Evolutionary conservation across 1,140 invertebrate genomes (phyloP).

Genomic region (Dendroctonus valens): DNA sequence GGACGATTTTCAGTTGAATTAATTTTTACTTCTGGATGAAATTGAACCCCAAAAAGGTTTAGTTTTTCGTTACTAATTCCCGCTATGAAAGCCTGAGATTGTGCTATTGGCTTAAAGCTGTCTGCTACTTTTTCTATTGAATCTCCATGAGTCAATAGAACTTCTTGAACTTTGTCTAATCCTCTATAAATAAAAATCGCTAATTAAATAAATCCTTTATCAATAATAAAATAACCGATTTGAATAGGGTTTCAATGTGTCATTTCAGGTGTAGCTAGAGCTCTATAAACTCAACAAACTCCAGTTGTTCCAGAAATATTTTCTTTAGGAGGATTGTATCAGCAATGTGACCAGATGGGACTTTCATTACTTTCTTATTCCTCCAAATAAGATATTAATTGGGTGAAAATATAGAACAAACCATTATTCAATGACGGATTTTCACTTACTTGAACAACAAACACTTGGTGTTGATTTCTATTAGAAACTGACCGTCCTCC

Average conservation of each 20-base stretch:
- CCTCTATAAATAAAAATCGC: slow-evolving; percentile 60
- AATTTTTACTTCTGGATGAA: slow-evolving; percentile 77
- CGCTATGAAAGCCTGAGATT: slow-evolving; percentile 80
- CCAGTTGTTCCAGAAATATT: slow-evolving; percentile 23
- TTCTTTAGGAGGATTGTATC: slow-evolving; percentile 24
- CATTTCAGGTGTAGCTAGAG: slow-evolving; percentile 19
- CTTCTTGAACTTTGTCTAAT: slow-evolving; percentile 81
- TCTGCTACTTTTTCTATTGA: slow-evolving; percentile 89
- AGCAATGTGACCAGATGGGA: slow-evolving; percentile 1
- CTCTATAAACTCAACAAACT: slow-evolving; percentile 2
- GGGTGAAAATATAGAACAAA: no score
- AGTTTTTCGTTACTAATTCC: slow-evolving; percentile 91
- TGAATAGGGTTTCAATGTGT: background rate
- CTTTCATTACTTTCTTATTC: slow-evolving; percentile 16
- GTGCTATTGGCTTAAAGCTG: slow-evolving; percentile 78
- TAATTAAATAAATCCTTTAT: slow-evolving; percentile 1
- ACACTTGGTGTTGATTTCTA: slow-evolving; percentile 87
- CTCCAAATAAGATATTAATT: slow-evolving; percentile 10
- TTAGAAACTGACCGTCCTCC: slow-evolving; percentile 93
- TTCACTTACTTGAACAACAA: slow-evolving; percentile 87
- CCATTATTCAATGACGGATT: no score
- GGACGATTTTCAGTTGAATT: background rate
- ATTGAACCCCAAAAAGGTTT: slow-evolving; percentile 95
- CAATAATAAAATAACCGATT: background rate
- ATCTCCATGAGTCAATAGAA: slow-evolving; percentile 96